Conservation (phyloP, 1,140 invertebrate genomes). For the Sycobia sp. region DNA sequence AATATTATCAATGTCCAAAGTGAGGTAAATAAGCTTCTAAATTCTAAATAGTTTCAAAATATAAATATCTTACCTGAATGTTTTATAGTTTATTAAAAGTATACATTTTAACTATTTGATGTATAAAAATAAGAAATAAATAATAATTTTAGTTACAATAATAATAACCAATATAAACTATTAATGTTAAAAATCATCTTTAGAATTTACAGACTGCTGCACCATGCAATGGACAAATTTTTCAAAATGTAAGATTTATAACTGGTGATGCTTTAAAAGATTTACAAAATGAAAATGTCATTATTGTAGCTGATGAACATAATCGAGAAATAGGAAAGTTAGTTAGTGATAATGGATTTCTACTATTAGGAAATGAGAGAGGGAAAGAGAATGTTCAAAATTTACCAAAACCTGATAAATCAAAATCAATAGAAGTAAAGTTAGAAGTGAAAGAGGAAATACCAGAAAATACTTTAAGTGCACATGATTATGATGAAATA, state of each 20-base stretch:
- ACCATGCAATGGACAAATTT: conserved; percentile 17
- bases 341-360: conserved; percentile 39
- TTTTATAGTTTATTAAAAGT: too few relatives aligned
- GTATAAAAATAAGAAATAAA: too few relatives aligned
- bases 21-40: conserved; percentile 6
- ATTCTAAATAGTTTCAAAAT: not conserved
- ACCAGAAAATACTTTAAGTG: conserved; percentile 30
- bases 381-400: conserved; percentile 25
- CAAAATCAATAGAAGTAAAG: conserved; percentile 31
- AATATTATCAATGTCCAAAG: conserved; percentile 25
- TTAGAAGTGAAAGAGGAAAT: conserved; percentile 41
- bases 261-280: conserved; percentile 24
- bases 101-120: too few relatives aligned
- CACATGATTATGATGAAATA: conserved; percentile 46
- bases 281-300: conserved; percentile 36
- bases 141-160: too few relatives aligned
- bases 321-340: conserved; percentile 36
- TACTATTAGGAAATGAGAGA: conserved; percentile 29
- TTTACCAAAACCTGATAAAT: conserved; percentile 18
- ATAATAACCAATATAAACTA: too few relatives aligned
- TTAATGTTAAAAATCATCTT: not conserved
- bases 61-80: too few relatives aligned
- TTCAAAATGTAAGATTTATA: conserved; percentile 30
- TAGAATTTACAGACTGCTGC: conserved; percentile 13
- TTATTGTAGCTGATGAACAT: conserved; percentile 41